These are phyloP conservation scores for Sebastes taczanowskii DNA, from an alignment of 2,797 vertebrate species.

Conservation along the genomic window DNA sequence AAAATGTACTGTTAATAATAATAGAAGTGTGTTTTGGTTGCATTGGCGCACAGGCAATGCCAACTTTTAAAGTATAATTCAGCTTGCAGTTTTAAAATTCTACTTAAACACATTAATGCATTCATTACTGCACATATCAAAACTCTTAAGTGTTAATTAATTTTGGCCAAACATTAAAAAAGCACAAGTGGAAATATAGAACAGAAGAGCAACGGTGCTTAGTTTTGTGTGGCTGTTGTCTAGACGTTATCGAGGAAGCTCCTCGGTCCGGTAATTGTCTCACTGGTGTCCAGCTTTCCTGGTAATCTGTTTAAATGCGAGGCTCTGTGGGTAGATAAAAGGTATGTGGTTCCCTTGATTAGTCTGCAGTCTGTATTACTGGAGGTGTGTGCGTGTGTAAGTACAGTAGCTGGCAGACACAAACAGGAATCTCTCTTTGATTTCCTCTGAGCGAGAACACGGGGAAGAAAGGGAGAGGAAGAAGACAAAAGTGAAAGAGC, in stretches of 20 bases:
- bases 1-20: background rate
- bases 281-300: conserved; percentile 71
- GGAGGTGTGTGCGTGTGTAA: conserved; percentile 52
- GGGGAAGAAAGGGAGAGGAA: background rate
- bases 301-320: conserved; percentile 81
- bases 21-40: background rate
- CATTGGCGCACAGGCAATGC: background rate
- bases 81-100: background rate
- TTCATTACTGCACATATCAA: background rate
- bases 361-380: conserved; percentile 63
- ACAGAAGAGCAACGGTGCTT: background rate
- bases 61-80: background rate
- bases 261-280: conserved; percentile 66
- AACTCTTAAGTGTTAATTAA: background rate
- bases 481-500: conserved; percentile 25
- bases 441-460: conserved; percentile 54
- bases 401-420: conserved; percentile 68
- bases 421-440: conserved; percentile 63
- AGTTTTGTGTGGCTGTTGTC: conserved; percentile 24
- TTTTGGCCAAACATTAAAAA: background rate
- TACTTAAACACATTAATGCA: background rate
- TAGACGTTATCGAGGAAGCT: conserved; percentile 60
- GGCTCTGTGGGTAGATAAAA: conserved; percentile 80
- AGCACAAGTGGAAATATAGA: background rate
- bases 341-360: conserved; percentile 73